phyloP scores from a whole-genome alignment of 37 sponge, comb jelly and placozoan species.

The Aplysina aerophoba region DNA sequence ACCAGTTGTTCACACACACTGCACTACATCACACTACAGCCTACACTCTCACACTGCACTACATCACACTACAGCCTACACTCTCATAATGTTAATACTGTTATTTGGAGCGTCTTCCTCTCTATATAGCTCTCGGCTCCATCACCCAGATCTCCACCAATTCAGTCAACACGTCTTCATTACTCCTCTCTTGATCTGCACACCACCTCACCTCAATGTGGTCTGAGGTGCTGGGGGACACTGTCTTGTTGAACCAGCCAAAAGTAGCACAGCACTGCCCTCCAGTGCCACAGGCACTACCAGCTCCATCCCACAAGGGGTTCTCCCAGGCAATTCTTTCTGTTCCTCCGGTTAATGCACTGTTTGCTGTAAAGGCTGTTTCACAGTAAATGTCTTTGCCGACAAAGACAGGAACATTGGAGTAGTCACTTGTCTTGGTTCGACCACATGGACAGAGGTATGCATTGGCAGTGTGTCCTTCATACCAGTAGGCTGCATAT shows the following conservation, averaged over 20 bases:
- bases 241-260: slow-evolving; percentile 37
- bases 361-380: background rate
- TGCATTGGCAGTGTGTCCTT: too few relatives aligned
- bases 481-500: background rate
- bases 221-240: slow-evolving; percentile 26
- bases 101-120: too few relatives aligned
- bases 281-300: background rate
- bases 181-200: slow-evolving; percentile 15
- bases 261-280: background rate
- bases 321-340: slow-evolving; percentile 6
- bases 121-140: background rate
- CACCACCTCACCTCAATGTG: slow-evolving; percentile 43
- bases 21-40: too few relatives aligned
- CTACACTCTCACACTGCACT: too few relatives aligned
- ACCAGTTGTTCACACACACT: too few relatives aligned
- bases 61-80: too few relatives aligned
- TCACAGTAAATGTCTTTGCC: slow-evolving; percentile 2
- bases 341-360: background rate
- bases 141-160: slow-evolving; percentile 31
- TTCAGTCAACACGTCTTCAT: slow-evolving; percentile 23
- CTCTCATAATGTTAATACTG: too few relatives aligned
- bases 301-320: slow-evolving; percentile 36
- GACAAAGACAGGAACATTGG: background rate
- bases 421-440: background rate
- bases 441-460: background rate